These are phyloP conservation scores for Melanerpes formicivorus DNA, from an alignment of 2,113 vertebrate species.

Conservation along the genomic window DNA sequence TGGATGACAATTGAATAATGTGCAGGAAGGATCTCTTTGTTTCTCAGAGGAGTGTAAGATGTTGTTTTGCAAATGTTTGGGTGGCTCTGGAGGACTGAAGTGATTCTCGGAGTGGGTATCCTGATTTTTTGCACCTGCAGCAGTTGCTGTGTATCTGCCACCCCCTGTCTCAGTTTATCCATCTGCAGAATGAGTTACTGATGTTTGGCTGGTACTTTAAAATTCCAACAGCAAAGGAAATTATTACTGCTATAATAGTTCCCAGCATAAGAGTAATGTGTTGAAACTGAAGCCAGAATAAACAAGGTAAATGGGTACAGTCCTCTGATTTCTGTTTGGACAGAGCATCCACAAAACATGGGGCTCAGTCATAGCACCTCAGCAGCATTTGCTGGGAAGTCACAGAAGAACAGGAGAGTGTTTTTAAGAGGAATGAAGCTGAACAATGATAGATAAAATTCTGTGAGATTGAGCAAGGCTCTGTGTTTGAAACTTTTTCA, in stretches of 20 bases:
- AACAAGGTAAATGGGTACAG: constrained; percentile 39
- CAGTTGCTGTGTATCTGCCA: background rate
- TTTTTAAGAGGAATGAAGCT: background rate
- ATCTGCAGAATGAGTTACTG: constrained; percentile 48
- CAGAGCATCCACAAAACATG: background rate
- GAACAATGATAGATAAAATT: background rate
- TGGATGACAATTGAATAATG: background rate
- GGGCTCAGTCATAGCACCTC: background rate
- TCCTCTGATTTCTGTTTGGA: constrained; percentile 47
- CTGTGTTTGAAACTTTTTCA: background rate
- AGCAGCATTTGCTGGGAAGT: background rate
- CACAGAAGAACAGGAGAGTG: background rate
- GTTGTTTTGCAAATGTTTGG: background rate
- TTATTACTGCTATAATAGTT: constrained; percentile 36
- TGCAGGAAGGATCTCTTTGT: background rate
- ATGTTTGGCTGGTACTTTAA: constrained; percentile 56
- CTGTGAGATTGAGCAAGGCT: background rate
- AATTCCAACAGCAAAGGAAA: constrained; percentile 60
- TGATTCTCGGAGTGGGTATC: background rate
- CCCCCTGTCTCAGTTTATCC: constrained; percentile 4
- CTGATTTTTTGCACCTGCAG: background rate
- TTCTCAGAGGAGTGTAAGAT: background rate
- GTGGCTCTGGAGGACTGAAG: background rate
- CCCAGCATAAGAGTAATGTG: constrained; percentile 30
- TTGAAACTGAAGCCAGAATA: constrained; percentile 43